A percentile compares a stretch with the other conserved stretches of the same genome.
phyloP scores from a whole-genome alignment of 2,888 invertebrate species.

The Phortica magna region DNA sequence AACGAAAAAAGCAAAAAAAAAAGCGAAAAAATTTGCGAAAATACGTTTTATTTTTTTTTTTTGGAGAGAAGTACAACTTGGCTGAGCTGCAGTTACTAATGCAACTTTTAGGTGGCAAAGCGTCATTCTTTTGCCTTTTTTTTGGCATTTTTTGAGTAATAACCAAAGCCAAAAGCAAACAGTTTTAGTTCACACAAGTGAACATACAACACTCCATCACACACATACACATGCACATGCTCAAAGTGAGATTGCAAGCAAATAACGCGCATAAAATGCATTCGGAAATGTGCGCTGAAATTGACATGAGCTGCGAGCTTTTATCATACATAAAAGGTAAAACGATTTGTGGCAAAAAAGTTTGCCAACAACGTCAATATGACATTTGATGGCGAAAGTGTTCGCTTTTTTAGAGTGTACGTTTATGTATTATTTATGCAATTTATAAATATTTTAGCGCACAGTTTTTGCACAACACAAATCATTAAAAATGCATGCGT shows the following conservation, averaged over 20 bases:
- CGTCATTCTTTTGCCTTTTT: neutral
- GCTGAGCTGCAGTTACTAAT: neutral
- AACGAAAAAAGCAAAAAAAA: constrained; percentile 37
- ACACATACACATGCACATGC: neutral
- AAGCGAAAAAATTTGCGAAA: constrained; percentile 9
- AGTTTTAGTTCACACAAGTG: constrained; percentile 15
- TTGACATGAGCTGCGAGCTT: neutral
- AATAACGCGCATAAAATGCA: neutral
- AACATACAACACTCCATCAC: neutral
- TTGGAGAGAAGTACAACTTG: neutral
- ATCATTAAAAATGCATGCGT: constrained; percentile 8
- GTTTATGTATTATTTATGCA: neutral
- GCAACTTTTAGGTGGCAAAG: constrained; percentile 13
- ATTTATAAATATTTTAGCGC: constrained; percentile 23
- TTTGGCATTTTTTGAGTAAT: constrained; percentile 15
- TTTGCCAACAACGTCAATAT: constrained; percentile 20
- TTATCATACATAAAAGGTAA: neutral
- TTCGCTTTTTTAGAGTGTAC: neutral
- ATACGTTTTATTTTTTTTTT: neutral
- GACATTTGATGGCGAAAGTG: constrained; percentile 5
- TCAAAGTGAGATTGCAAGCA: neutral
- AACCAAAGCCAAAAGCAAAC: constrained; percentile 21
- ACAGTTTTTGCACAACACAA: constrained; percentile 1
- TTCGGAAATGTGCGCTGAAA: constrained; percentile 8
- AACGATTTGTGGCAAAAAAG: constrained; percentile 20